Base-by-base conservation (phyloP, 2,797 vertebrate genomes). In the Sarcoramphus papa region DNA sequence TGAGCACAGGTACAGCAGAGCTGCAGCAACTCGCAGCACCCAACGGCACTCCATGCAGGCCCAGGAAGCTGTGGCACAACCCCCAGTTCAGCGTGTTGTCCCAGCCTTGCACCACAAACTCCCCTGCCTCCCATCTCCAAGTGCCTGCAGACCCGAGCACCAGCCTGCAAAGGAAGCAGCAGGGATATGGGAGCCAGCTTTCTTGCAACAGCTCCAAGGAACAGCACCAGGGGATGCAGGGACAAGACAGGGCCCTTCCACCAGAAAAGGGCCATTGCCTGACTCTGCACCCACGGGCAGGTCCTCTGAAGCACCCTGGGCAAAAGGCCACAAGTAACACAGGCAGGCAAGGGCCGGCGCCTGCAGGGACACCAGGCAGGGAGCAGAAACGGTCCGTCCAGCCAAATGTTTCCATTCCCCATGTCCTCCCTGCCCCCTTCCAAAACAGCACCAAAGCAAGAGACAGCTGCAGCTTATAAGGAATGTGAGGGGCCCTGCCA, bases 391-490 rank as follows among this genome's bases (percentile, higher is more conserved):
- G 22, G 85, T 50, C 73, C 51, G 20, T 95, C 88, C 96, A 93
- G 96, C 95, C 89, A 97, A 97, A 91, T 97, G 96, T 97, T 97
- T 97, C 97, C 96, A 96, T 93, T 96, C 95, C 95, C 81, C n/a
- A 40, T 91, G 97, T 97, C 95, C 97, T 97, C 97, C 97, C 97
- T 97, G 97, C 97, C 97, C 97, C 97, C 97, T 97, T 97, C 97
- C 96, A 97, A 97, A 96, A 96, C 97, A 95, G 97, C 95, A 96
- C 97, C 97, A 97, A 97, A 97, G 97, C 94, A 96, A 96, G 97
- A 98, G 98, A 99, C 99, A 99, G 99, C 99, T 99, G 99, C 99
- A 99, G 99, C 98, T 98, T 98, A 99, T 99, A 99, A 99, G 99
- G 99, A 99, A 99, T 99, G 99, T 97, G 97, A 99, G 99, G 94